These are phyloP conservation scores for Dryobotodes eremita DNA, from an alignment of 2,888 invertebrate species.

Conservation along the genomic window DNA sequence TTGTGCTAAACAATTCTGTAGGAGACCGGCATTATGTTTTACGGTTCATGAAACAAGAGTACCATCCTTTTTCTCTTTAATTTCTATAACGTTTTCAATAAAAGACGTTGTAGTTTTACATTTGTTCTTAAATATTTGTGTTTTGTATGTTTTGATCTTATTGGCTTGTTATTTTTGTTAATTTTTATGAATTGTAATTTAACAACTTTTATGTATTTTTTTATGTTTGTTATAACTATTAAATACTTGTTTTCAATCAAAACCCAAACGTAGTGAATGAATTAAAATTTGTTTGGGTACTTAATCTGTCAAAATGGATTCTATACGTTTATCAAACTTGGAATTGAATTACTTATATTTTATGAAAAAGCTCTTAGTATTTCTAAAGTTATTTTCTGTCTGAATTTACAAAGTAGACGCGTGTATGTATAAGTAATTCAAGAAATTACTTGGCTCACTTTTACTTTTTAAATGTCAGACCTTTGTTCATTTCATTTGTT, in stretches of 20 bases:
- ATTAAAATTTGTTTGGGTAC: slow-evolving; percentile 24
- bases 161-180: slow-evolving; percentile 60
- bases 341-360: slow-evolving; percentile 39
- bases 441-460: background rate
- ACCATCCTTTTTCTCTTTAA: slow-evolving; percentile 38
- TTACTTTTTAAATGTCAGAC: slow-evolving; percentile 4
- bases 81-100: slow-evolving; percentile 41
- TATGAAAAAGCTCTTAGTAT: slow-evolving; percentile 37
- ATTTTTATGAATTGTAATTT: slow-evolving; percentile 37
- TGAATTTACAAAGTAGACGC: slow-evolving; percentile 36
- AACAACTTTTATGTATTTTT: slow-evolving; percentile 22
- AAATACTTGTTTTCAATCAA: slow-evolving; percentile 14
- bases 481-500: background rate
- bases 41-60: slow-evolving; percentile 45
- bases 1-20: slow-evolving; percentile 62
- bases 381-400: background rate
- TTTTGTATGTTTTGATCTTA: slow-evolving; percentile 53
- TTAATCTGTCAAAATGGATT: slow-evolving; percentile 11
- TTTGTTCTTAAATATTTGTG: slow-evolving; percentile 44
- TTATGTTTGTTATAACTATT: slow-evolving; percentile 14
- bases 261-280: slow-evolving; percentile 27
- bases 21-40: slow-evolving; percentile 33
- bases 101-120: slow-evolving; percentile 44
- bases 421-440: slow-evolving; percentile 17
- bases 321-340: slow-evolving; percentile 17